phyloP scores from a whole-genome alignment of 2,113 vertebrate genomes.

The Ammodytes dubius region DNA sequence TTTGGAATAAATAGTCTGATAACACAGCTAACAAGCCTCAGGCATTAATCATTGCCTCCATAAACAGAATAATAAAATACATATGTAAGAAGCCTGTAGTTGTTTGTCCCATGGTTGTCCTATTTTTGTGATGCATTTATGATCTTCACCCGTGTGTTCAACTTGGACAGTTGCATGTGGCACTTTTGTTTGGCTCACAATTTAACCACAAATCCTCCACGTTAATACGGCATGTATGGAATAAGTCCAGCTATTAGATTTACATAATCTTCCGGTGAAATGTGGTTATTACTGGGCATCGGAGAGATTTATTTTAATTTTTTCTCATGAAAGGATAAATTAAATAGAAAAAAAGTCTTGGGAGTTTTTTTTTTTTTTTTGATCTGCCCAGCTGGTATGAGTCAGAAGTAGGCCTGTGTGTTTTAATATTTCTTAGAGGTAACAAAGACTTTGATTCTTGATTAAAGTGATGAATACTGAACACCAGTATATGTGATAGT shows the following conservation, averaged over 20 bases:
- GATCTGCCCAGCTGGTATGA: conserved; percentile 29
- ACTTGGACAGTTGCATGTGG: not conserved
- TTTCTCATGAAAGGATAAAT: conserved; percentile 22
- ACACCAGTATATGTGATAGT: not conserved
- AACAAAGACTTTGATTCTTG: conserved; percentile 21
- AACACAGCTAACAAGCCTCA: conserved; percentile 29
- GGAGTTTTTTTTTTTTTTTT: not conserved
- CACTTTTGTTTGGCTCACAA: conserved; percentile 19
- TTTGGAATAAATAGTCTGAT: conserved; percentile 6
- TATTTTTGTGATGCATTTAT: not conserved
- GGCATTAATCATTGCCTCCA: conserved; percentile 27
- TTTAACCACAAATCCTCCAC: conserved; percentile 25
- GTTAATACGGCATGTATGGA: conserved; percentile 10
- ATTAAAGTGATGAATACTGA: not conserved
- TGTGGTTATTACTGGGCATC: conserved; percentile 47
- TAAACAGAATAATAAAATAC: conserved; percentile 23
- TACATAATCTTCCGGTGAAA: conserved; percentile 44
- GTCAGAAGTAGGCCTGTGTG: conserved; percentile 1
- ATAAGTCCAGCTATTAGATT: conserved; percentile 30
- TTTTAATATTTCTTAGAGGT: conserved; percentile 16
- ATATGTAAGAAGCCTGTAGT: not conserved
- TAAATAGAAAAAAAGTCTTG: not conserved
- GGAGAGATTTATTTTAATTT: conserved; percentile 1
- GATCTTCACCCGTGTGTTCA: not conserved
- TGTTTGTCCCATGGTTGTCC: not conserved